Conservation (phyloP, 2,888 invertebrate genomes). For the Poecilus cupreus region DNA sequence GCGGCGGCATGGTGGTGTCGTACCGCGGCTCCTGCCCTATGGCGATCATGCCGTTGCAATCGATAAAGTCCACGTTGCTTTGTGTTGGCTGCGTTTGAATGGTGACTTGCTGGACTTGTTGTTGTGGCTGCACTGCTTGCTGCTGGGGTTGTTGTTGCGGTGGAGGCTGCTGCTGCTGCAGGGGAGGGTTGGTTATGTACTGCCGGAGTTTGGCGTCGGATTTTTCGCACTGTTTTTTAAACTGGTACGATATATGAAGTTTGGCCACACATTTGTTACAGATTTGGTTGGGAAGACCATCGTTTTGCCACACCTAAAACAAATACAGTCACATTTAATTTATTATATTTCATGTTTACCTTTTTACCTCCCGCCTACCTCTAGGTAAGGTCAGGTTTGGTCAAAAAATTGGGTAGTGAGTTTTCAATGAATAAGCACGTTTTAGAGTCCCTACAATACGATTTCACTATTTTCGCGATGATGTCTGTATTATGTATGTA, state of each 20-base stretch:
- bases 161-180: slow-evolving; percentile 60
- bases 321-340: slow-evolving; percentile 57
- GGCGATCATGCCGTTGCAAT: slow-evolving; percentile 68
- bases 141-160: slow-evolving; percentile 63
- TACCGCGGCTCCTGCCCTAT: slow-evolving; percentile 66
- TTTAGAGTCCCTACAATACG: too few relatives aligned
- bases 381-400: too few relatives aligned
- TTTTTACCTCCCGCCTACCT: too few relatives aligned
- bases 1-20: slow-evolving; percentile 64
- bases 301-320: slow-evolving; percentile 73
- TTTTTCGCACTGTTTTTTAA: slow-evolving; percentile 73
- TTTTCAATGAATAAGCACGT: too few relatives aligned
- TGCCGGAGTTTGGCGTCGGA: slow-evolving; percentile 72
- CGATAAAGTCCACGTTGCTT: slow-evolving; percentile 69
- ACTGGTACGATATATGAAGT: slow-evolving; percentile 72
- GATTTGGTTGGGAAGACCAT: slow-evolving; percentile 72
- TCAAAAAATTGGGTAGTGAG: too few relatives aligned
- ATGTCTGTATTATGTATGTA: too few relatives aligned
- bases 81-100: slow-evolving; percentile 60
- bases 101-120: slow-evolving; percentile 54
- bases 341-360: background rate
- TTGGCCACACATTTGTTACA: slow-evolving; percentile 73
- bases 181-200: slow-evolving; percentile 65
- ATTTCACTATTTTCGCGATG: too few relatives aligned
- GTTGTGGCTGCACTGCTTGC: too few relatives aligned